phyloP scores from a whole-genome alignment of 2,888 invertebrate species.

The Gandaritis pyraliata region DNA sequence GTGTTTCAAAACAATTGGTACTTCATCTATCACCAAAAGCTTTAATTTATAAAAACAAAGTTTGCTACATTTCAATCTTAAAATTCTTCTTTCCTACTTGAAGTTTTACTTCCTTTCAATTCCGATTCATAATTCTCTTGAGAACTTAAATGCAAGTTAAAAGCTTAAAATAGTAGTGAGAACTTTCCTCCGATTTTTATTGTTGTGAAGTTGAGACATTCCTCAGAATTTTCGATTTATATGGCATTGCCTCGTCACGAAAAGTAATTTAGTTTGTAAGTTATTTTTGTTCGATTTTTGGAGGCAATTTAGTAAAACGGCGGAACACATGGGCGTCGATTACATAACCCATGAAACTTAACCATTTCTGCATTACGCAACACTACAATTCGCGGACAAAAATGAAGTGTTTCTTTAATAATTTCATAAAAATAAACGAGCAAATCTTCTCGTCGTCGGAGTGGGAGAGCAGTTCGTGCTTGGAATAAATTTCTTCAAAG shows the following conservation, averaged over 20 bases:
- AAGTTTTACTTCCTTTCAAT: slow-evolving; percentile 68
- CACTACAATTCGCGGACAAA: slow-evolving; percentile 60
- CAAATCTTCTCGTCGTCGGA: slow-evolving; percentile 79
- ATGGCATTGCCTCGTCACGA: background rate
- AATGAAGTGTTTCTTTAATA: slow-evolving; percentile 77
- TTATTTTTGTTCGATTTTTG: background rate
- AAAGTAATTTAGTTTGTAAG: too few relatives aligned
- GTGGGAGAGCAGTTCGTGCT: slow-evolving; percentile 81
- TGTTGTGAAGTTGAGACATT: slow-evolving; percentile 56
- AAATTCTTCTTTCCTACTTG: slow-evolving; percentile 49
- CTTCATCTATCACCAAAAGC: background rate
- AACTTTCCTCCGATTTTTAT: slow-evolving; percentile 62
- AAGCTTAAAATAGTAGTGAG: slow-evolving; percentile 70
- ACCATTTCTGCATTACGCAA: slow-evolving; percentile 49
- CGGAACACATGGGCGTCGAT: background rate
- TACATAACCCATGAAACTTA: slow-evolving; percentile 33
- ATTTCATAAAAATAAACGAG: slow-evolving; percentile 83
- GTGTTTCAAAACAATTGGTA: background rate
- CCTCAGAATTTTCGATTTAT: slow-evolving; percentile 47
- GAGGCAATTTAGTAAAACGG: slow-evolving; percentile 2
- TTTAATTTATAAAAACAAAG: slow-evolving; percentile 24
- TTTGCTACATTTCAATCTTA: slow-evolving; percentile 39
- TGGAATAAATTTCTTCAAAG: slow-evolving; percentile 83
- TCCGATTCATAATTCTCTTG: slow-evolving; percentile 70
- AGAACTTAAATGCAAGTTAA: slow-evolving; percentile 75